phyloP scores from a whole-genome alignment of 1,140 invertebrate species.

The Heterodera schachtii region DNA sequence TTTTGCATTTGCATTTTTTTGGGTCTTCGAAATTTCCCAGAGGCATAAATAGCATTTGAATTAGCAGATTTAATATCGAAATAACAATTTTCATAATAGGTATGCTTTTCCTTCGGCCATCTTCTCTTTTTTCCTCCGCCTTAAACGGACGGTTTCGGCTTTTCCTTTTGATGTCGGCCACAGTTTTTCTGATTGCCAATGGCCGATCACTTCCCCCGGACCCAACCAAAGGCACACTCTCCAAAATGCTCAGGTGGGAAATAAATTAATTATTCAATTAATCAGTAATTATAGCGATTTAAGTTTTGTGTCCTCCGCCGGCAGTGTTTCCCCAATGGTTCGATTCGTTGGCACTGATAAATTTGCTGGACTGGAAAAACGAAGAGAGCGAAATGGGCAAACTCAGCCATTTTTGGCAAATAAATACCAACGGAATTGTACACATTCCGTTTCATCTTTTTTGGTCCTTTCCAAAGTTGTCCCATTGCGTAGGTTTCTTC shows the following conservation, averaged over 20 bases:
- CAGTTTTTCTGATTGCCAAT: no score
- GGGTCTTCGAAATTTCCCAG: no score
- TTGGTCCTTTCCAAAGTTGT: background rate
- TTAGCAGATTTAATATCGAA: no score
- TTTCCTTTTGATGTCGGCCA: no score
- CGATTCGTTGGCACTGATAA: background rate
- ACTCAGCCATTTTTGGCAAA: conserved; percentile 11
- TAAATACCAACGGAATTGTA: conserved; percentile 24
- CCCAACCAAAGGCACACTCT: no score
- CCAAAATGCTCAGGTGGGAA: background rate
- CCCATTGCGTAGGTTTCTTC: conserved; percentile 15
- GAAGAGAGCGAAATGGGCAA: background rate
- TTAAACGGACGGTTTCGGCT: no score
- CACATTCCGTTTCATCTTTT: background rate
- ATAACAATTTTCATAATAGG: no score
- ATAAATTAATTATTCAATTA: background rate
- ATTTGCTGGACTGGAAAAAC: background rate
- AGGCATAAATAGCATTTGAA: no score
- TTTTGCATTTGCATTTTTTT: no score
- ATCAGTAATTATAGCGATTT: background rate
- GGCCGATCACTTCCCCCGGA: no score
- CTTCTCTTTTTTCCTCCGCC: no score
- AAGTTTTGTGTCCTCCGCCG: background rate
- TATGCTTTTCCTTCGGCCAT: no score
- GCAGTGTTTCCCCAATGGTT: background rate